Evolutionary conservation across 2,888 invertebrate genomes (phyloP).

Genomic region (Dasysyrphus tricinctus): DNA sequence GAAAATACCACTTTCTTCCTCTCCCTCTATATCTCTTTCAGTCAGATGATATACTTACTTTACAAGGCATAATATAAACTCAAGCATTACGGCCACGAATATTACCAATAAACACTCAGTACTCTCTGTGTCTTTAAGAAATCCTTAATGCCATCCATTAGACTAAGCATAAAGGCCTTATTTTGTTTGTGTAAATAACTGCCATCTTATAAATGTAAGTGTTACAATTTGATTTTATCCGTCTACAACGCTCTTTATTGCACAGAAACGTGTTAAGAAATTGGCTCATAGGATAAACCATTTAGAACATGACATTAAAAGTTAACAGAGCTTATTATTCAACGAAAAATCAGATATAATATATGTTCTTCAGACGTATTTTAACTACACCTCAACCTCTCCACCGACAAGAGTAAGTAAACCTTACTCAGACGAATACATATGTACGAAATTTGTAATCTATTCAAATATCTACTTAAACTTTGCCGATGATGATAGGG

Average conservation of each 20-base stretch:
- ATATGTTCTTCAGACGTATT: not conserved
- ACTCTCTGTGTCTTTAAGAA: not conserved
- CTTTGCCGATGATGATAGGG: not conserved
- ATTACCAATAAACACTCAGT: not conserved
- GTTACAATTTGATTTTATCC: slow-evolving; percentile 27
- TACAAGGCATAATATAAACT: not conserved
- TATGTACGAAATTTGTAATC: not conserved
- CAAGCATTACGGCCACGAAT: not conserved
- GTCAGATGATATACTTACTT: not conserved
- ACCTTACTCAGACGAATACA: slow-evolving; percentile 5
- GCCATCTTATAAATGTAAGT: slow-evolving; percentile 6
- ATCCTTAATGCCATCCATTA: slow-evolving; percentile 1
- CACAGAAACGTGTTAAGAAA: slow-evolving; percentile 34
- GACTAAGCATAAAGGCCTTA: not conserved
- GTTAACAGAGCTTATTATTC: slow-evolving; percentile 27
- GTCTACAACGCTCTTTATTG: slow-evolving; percentile 16
- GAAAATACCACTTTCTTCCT: not conserved
- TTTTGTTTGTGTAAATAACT: slow-evolving; percentile 12
- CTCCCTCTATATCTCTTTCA: not conserved
- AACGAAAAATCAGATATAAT: not conserved
- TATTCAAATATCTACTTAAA: not conserved
- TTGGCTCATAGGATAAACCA: slow-evolving; percentile 28
- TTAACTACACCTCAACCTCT: not conserved
- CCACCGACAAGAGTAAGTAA: not conserved
- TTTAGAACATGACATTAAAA: slow-evolving; percentile 23